A percentile compares a stretch with the other conserved stretches of the same genome.
phyloP scores from a whole-genome alignment of 2,888 invertebrate genomes.

The Eutolmus rufibarbis region DNA sequence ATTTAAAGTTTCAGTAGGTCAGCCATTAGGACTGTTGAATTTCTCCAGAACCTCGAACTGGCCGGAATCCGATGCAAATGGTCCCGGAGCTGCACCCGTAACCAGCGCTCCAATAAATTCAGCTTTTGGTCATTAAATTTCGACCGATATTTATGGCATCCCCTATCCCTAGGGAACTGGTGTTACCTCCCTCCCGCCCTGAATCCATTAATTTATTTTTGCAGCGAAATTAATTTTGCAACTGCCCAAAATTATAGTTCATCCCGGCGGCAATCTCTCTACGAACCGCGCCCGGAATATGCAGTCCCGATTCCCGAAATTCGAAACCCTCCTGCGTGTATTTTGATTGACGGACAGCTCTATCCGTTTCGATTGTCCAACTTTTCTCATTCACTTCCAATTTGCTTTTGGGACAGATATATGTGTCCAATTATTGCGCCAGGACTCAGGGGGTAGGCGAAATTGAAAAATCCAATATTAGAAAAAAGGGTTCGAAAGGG shows the following conservation, averaged over 20 bases:
- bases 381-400: background rate
- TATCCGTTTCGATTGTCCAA: background rate
- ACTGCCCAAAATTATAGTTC: background rate
- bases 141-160: constrained; percentile 31
- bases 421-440: background rate
- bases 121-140: constrained; percentile 38
- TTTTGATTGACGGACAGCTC: background rate
- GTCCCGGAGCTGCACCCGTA: background rate
- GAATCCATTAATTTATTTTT: background rate
- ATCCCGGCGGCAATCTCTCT: background rate
- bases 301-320: background rate
- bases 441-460: background rate
- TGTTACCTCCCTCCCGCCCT: background rate
- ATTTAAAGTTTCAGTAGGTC: background rate
- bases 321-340: background rate
- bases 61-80: background rate
- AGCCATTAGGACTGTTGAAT: background rate
- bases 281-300: background rate
- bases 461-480: background rate
- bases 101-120: constrained; percentile 38
- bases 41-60: background rate
- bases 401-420: background rate
- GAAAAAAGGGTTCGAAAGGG: background rate
- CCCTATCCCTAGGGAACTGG: background rate
- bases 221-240: background rate